Base-by-base conservation (phyloP, 2,113 vertebrate species). In the Onychostruthus taczanowskii region DNA sequence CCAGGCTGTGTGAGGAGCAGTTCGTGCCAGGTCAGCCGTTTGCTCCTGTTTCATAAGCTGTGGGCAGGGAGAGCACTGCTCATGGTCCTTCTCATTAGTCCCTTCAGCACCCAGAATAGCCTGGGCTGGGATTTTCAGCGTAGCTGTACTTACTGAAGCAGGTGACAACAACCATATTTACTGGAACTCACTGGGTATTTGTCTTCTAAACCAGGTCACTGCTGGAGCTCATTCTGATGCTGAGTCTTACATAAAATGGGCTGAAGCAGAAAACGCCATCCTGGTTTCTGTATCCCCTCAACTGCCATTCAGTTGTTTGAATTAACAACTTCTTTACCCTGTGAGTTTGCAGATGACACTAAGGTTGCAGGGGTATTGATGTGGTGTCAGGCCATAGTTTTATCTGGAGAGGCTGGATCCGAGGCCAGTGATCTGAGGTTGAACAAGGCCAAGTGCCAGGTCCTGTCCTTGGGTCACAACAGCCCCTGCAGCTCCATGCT, bases 21-120 rank as follows among this genome's bases (percentile, higher is more conserved):
- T 62, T 96, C 68, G 2, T 59, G 78, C 75, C 84, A 90, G 90
- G 95, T 94, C 94, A 95, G 33, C 72, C 5, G 0, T 91, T 82
- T 7, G 6, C 64, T 95, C 35, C 68, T 64, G 49, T 92, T 96
- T 88, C 70, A 15, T 91, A 77, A 95, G 83, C 72, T 56, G 70
- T 89, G 89, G 75, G 74, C 84, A 47, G 81, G 30, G 27, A 28
- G 16, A 55, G 35, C 50, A 2, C 10, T 72, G 39, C 63, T 75
- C 62, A 16, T 37, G 44, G 49, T 20, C 28, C 9, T 55, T 41
- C 86, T 89, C 85, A 37, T 93, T 62, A 89, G 81, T 49, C 20
- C 39, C 47, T 56, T 37, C 74, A 86, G 83, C 64, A 47, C 16
- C 41, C 13, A 62, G 49, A 47, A 6, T 85, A 66, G 50, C 75